Conservation (phyloP, 2,113 vertebrate species). For the Balaeniceps rex region DNA sequence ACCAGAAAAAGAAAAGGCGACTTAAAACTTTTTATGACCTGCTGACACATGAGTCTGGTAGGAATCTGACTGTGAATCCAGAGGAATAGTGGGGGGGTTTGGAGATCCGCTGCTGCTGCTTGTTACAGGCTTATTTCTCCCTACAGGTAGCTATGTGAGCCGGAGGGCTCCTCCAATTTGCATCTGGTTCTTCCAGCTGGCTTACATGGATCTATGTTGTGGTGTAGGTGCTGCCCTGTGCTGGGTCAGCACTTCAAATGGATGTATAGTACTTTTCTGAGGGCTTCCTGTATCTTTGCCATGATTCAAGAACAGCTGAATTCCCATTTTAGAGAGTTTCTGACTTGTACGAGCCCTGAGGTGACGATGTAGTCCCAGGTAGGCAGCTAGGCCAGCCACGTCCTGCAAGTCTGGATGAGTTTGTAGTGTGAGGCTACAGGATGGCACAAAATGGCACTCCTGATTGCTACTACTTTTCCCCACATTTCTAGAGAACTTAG, state of each 20-base stretch:
- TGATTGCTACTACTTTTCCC: not conserved
- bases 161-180: not conserved
- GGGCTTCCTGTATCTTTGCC: not conserved
- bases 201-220: not conserved
- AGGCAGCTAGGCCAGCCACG: not conserved
- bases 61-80: not conserved
- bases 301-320: not conserved
- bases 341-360: not conserved
- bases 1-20: conserved; percentile 14
- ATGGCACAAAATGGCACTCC: not conserved
- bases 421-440: not conserved
- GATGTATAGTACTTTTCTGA: not conserved
- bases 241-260: not conserved
- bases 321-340: not conserved
- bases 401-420: not conserved
- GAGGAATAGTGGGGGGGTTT: not conserved
- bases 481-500: not conserved
- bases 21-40: conserved; percentile 42
- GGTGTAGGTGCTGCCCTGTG: not conserved
- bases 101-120: not conserved
- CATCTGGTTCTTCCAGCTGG: not conserved
- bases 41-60: conserved; percentile 9
- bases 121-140: not conserved
- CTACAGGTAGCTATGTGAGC: not conserved
- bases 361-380: not conserved